Base-by-base conservation (phyloP, 37 sponge, comb jelly and placozoan species). In the Chondrosia reniformis region DNA sequence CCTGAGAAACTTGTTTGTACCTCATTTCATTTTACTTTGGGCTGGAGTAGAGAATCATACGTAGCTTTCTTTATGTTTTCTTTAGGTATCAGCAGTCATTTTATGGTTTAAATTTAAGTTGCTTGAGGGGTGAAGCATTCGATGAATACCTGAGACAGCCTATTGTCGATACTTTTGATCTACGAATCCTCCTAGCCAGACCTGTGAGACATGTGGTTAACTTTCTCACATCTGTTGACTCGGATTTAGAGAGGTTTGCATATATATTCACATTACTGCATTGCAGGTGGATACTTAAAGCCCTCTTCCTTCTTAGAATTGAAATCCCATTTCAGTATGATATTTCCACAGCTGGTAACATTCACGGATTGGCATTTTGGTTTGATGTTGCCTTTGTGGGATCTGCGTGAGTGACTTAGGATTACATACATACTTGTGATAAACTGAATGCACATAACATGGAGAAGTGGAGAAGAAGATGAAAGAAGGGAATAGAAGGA, bases 291-390 rank as follows among this genome's bases (percentile, higher is more conserved):
- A n/a, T n/a, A n/a, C n/a, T n/a, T n/a, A n/a, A n/a, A n/a, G 27
- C 30, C 33, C 8, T 36, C 67, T 52, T 57, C 22, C 2, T 42
- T 45, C n/a, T 5, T 55, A 93, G 94, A 49, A 91, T 95, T 24
- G 46, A n/a, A 30, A 86, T 95, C 46, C 96, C 96, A 45, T 36
- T 92, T 21, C 52, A 62, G 38, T 96, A 82, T 66, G 52, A 62
- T 10, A 46, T 80, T 17, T 76, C 49, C 67, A 64, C 81, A n/a
- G 58, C 80, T 63, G 97, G 92, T 1, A 86, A 63, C 71, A 65
- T 98, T 5, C 99, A 98, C 57, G 99, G 99, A 0, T 79, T 98
- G 28, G 99, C 99, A 37, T 98, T 98, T 76, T 98, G 99, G 99
- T 98, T 98, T 84, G 99, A 98, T 19, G 91, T 95, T 21, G 87